Conservation (phyloP, 2,888 invertebrate species). For the Leptopilina drosophilae region DNA sequence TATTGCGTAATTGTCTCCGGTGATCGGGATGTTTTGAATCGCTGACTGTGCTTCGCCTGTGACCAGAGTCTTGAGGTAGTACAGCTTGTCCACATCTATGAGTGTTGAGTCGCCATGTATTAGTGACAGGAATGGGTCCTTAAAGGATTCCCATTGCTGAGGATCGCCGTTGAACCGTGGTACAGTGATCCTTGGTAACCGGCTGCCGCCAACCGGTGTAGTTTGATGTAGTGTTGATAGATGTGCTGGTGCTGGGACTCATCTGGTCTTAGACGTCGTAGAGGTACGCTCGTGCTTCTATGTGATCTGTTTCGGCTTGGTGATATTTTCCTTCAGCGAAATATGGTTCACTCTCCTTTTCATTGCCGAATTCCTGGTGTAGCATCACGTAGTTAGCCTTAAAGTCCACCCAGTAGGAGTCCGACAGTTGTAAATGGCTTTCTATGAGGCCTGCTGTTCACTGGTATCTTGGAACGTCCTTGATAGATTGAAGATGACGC, state of each 20-base stretch:
- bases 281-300: background rate
- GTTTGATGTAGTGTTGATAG: background rate
- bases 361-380: background rate
- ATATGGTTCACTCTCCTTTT: background rate
- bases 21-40: too few species aligned
- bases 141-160: constrained; percentile 23
- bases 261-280: background rate
- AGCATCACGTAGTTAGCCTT: constrained; percentile 17
- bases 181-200: constrained; percentile 1
- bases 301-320: background rate
- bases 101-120: background rate
- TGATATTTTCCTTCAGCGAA: background rate
- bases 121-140: background rate
- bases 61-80: background rate
- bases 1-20: too few species aligned
- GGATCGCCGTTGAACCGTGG: background rate
- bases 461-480: background rate
- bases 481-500: background rate
- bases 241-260: background rate
- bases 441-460: background rate
- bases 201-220: background rate
- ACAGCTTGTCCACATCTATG: background rate
- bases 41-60: too few species aligned
- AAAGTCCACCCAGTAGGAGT: background rate
- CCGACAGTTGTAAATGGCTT: constrained; percentile 2